Percentiles rank a stretch among this genome's conserved stretches.
These are phyloP conservation scores for Phrynosoma blainvillii DNA, from an alignment of 2,113 vertebrate species.

Conservation along the genomic window DNA sequence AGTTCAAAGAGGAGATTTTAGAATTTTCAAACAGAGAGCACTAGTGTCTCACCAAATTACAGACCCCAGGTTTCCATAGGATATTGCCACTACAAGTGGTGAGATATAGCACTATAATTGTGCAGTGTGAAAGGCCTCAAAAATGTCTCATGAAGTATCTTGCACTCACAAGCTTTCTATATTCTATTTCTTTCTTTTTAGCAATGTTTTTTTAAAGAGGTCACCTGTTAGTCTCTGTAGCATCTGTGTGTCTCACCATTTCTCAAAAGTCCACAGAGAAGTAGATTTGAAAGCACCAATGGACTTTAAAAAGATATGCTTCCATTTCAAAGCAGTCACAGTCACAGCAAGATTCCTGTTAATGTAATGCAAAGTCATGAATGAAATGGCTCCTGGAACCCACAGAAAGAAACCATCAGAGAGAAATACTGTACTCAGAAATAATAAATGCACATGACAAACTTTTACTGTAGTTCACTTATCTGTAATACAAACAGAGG, in stretches of 20 bases:
- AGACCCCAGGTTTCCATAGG: too few species aligned
- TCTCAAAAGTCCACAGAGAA: not conserved
- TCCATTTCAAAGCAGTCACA: slow-evolving; percentile 6
- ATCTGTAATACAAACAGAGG: slow-evolving; percentile 1
- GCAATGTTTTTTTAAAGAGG: not conserved
- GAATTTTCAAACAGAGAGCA: too few species aligned
- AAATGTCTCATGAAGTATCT: not conserved
- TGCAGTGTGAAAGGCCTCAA: too few species aligned
- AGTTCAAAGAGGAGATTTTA: too few species aligned
- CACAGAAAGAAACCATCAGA: not conserved
- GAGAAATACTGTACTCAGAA: not conserved
- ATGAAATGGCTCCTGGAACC: not conserved
- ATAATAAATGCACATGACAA: not conserved
- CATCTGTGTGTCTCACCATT: not conserved
- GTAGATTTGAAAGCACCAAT: not conserved
- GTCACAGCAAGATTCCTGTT: slow-evolving; percentile 1
- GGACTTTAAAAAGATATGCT: not conserved
- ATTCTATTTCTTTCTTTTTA: not conserved
- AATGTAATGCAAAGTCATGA: not conserved
- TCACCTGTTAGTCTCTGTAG: not conserved
- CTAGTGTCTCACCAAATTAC: too few species aligned
- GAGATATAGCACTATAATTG: too few species aligned
- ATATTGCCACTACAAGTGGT: too few species aligned
- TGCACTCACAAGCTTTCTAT: not conserved
- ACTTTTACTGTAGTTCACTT: slow-evolving; percentile 26